Conservation (phyloP, 2,797 vertebrate species). For the Ctenopoma kingsleyae region DNA sequence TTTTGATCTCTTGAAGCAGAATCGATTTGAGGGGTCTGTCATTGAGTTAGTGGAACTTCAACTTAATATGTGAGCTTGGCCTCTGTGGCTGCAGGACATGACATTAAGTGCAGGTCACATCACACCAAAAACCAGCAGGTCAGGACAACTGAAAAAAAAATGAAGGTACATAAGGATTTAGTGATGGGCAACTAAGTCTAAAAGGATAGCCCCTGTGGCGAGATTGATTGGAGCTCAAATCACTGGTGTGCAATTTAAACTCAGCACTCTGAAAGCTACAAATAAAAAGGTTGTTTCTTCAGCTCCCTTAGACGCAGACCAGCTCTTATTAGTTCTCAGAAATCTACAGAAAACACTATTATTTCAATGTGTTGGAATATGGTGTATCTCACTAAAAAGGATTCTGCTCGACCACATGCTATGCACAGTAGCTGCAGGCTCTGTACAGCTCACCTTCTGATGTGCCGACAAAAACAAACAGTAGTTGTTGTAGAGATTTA, state of each 20-base stretch:
- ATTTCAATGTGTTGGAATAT: no score
- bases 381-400: neutral
- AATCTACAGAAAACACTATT: neutral
- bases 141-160: constrained; percentile 11
- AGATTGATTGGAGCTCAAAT: constrained; percentile 40
- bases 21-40: constrained; percentile 28
- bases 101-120: constrained; percentile 34
- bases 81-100: constrained; percentile 20
- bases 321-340: constrained; percentile 4
- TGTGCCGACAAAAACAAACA: constrained; percentile 11
- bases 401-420: constrained; percentile 1
- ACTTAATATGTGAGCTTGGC: constrained; percentile 45
- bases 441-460: constrained; percentile 15
- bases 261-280: neutral
- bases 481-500: constrained; percentile 15
- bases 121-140: constrained; percentile 39
- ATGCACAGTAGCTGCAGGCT: constrained; percentile 26
- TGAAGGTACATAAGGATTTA: constrained; percentile 38
- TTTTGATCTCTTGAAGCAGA: constrained; percentile 13
- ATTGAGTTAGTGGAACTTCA: constrained; percentile 28
- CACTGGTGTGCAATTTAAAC: constrained; percentile 25
- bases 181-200: constrained; percentile 27
- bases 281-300: constrained; percentile 31
- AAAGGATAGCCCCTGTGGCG: constrained; percentile 16
- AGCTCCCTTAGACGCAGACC: neutral